Evolutionary conservation across 2,888 invertebrate species (phyloP), one percentile per base, ranked within the genome.

Genomic region (Itoplectis maculator): DNA sequence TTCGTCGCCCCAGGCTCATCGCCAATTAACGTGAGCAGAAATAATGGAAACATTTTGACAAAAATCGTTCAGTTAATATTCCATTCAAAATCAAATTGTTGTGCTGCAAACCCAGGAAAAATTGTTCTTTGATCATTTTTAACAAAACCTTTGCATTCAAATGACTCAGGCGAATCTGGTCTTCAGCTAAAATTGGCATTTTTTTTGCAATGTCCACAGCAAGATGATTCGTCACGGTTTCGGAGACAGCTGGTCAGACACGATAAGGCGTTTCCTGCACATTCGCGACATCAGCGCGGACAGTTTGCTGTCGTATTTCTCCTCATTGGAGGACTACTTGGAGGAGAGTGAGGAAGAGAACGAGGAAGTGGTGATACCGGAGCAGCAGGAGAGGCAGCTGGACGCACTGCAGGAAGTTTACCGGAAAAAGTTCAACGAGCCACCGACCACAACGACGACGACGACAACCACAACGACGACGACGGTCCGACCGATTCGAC

Each of bases 1-100:
- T 47, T 84, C 83, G 69, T 63, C 84, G 8, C 15, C 18, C 0
- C 37, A 61, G 9, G 76, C 82, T 2, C 88, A 88, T 45, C 76
- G 77, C 11, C 69, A 88, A n/a, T 83, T 92, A 13, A 83, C 89
- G 92, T 92, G 82, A 84, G 91, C 88, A 76, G 45, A 77, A 45
- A 40, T 74, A 8, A 70, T 72, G 37, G 23, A 23, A 23, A 42
- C 11, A 23, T 15, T 13, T n/a, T 13, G 3, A 20, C 13, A 45
- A 56, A 54, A 35, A 49, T 29, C 29, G 3, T 3, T 29, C 29
- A n/a, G n/a, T n/a, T n/a, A n/a, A 29, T 42, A 42, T 42, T 42
- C 8, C 8, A 42, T 5, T 42, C 11, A 11, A 7, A 42, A 42
- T 6, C 42, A 42, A 42, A 42, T 42, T 42, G 2, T 42, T 42